Percentiles rank a stretch among this genome's conserved stretches.
phyloP scores from a whole-genome alignment of 1,140 invertebrate genomes.

The Physella acuta region DNA sequence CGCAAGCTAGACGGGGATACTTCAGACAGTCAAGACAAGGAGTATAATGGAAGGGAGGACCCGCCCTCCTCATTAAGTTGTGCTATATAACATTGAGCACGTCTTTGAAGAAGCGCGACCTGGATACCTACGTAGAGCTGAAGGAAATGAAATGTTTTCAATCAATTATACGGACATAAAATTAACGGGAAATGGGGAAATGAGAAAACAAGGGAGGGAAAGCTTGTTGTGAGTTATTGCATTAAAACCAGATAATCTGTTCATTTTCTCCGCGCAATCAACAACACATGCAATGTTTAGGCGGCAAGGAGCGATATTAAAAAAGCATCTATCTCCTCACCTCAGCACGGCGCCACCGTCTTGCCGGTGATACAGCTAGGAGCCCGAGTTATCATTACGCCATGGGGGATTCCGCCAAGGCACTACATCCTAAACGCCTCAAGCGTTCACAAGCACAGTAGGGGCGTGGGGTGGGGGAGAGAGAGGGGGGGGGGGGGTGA shows the following conservation, averaged over 20 bases:
- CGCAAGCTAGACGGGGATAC: too few species aligned
- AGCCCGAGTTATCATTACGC: not conserved
- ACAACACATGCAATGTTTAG: not conserved
- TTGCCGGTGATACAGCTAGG: not conserved
- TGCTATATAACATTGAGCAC: too few species aligned
- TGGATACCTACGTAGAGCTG: too few species aligned
- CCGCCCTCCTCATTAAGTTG: too few species aligned
- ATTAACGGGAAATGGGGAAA: not conserved
- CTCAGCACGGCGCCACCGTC: not conserved
- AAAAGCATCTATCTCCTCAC: not conserved
- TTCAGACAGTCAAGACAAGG: too few species aligned
- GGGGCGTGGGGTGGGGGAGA: too few species aligned
- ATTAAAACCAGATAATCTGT: not conserved
- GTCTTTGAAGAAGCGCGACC: too few species aligned
- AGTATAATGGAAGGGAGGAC: too few species aligned
- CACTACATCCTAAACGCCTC: not conserved
- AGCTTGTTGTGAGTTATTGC: not conserved
- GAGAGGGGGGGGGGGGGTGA: too few species aligned
- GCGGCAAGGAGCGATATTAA: not conserved
- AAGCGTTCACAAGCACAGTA: not conserved
- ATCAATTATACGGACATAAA: not conserved
- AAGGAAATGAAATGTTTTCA: not conserved
- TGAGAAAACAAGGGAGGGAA: not conserved
- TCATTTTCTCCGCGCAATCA: not conserved
- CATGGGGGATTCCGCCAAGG: not conserved